A percentile compares a stretch with the other conserved stretches of the same genome.
Evolutionary conservation across 2,888 invertebrate species (phyloP).

Genomic region (Himalopsyche tibetana): DNA sequence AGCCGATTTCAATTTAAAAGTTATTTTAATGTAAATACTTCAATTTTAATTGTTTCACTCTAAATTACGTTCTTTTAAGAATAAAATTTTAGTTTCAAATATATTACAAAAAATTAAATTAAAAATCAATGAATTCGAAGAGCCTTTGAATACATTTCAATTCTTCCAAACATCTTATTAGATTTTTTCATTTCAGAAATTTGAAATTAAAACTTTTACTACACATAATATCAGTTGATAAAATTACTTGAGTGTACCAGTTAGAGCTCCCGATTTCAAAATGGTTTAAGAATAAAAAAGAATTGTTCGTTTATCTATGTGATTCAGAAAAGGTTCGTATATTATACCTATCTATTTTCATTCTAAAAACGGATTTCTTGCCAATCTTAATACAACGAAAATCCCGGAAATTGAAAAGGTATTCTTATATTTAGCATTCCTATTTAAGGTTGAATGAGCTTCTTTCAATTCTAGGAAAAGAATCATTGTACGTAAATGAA

Average conservation of each 20-base stretch:
- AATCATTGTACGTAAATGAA: too few relatives aligned
- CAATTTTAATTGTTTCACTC: too few relatives aligned
- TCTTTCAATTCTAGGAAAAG: background rate
- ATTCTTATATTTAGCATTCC: background rate
- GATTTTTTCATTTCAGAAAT: background rate
- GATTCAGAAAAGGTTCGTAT: background rate
- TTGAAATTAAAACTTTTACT: background rate
- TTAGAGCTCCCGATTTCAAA: background rate
- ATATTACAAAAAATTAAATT: too few relatives aligned
- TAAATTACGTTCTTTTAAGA: too few relatives aligned
- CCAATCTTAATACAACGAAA: background rate
- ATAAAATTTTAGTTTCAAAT: too few relatives aligned
- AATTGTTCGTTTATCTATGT: conserved; percentile 9
- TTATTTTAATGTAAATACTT: too few relatives aligned
- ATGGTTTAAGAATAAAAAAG: background rate
- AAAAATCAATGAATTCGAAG: background rate
- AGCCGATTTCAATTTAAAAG: too few relatives aligned
- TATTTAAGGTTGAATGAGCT: background rate
- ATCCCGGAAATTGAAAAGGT: conserved; percentile 14
- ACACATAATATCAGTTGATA: background rate
- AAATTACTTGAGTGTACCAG: background rate
- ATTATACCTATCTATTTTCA: background rate
- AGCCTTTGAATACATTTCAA: background rate
- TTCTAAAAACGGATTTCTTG: background rate
- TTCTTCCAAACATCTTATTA: background rate